phyloP scores from a whole-genome alignment of 2,888 invertebrate species.

The Scaptomyza flava region DNA sequence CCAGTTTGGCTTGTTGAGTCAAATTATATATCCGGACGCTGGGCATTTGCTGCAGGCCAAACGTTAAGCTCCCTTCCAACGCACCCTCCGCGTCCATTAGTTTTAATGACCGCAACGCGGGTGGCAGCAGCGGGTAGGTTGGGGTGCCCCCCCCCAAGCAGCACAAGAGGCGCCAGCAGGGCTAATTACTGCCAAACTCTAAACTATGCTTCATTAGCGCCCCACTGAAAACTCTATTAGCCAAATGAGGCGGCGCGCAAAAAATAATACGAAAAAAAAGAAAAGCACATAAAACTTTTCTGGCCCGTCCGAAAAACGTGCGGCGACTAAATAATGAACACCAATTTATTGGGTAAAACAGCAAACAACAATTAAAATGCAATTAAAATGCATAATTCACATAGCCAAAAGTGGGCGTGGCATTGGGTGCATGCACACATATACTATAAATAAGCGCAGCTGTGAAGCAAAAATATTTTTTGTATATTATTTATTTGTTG shows the following conservation, averaged over 20 bases:
- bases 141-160: too few species aligned
- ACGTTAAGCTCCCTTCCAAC: constrained; percentile 5
- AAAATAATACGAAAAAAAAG: neutral
- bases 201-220: constrained; percentile 72
- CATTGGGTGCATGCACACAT: too few species aligned
- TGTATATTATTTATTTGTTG: constrained; percentile 10
- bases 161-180: constrained; percentile 29
- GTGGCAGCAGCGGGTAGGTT: neutral
- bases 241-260: constrained; percentile 49
- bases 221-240: constrained; percentile 65
- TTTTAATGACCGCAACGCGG: constrained; percentile 54
- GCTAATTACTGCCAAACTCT: constrained; percentile 64
- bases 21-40: constrained; percentile 59
- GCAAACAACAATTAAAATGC: constrained; percentile 65
- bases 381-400: constrained; percentile 58
- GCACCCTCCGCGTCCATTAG: constrained; percentile 49
- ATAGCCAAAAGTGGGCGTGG: constrained; percentile 4
- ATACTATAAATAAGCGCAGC: constrained; percentile 5
- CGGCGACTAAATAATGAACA: constrained; percentile 52
- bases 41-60: constrained; percentile 18
- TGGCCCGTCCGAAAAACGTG: constrained; percentile 58
- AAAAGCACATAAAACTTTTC: constrained; percentile 27
- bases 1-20: constrained; percentile 60
- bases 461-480: constrained; percentile 20
- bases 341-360: constrained; percentile 45